Base-by-base conservation (phyloP, 2,888 invertebrate species). In the Poecilobothrus nobilitatus region DNA sequence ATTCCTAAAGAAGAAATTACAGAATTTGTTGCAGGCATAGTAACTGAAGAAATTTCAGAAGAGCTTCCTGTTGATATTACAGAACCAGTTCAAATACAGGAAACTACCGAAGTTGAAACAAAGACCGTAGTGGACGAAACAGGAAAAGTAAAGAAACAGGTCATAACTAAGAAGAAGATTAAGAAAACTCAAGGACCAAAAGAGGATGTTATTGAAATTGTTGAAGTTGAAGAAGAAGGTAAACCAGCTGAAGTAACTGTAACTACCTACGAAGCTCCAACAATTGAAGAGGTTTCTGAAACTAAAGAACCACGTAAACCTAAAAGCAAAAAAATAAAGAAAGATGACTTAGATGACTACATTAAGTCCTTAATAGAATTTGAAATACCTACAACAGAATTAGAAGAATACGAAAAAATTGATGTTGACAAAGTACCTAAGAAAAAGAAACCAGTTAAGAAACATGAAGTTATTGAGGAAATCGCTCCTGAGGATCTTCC, bases 151-250 rank as follows among this genome's bases (percentile, higher is more conserved):
- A 71, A 74, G 20, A 64, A 69, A 44, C 74, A 81, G 70, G 77
- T 75, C 0, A 77, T 79, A 37, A 77, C 66, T 15, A 70, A 68
- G 72, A 76, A 71, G 22, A 71, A 71, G 37, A 37, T 37, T 53
- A 75, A 73, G 70, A 75, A 74, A 71, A 71, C 66, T 8, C 22
- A 63, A 41, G 66, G 69, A 67, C 65, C 66, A 1, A 68, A 70
- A 20, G 3, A 18, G 2, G 83, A 84, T 76, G 77, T 81, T 4
- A 83, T 83, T n/a, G 82, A 83, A 76, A 81, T 82, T 68, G 76
- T 79, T 63, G 82, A 77, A 70, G 77, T 77, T 65, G 78, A 79
- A 74, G 78, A 78, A 68, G 83, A 79, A 71, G 82, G 79, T 67
- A 77, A 79, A 72, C 82, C 84, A 68, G 68, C 69, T 22, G 69